Evolutionary conservation across 2,888 invertebrate genomes (phyloP).

Genomic region (Fragum whitleyi): DNA sequence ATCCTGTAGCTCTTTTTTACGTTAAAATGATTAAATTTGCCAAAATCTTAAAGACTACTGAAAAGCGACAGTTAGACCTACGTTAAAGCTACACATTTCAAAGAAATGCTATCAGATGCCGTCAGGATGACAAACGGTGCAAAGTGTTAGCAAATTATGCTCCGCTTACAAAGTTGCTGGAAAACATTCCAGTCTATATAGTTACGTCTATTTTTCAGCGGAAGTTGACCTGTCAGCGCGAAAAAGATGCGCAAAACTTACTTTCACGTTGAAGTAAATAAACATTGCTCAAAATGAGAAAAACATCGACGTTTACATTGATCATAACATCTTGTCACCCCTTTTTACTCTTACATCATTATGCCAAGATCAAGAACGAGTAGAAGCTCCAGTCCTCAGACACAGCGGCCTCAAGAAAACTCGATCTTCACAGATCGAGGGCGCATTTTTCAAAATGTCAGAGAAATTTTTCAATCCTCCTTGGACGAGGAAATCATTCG

Average conservation of each 20-base stretch:
- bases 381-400: slow-evolving; percentile 58
- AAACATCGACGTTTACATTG: slow-evolving; percentile 11
- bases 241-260: slow-evolving; percentile 47
- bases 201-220: no score
- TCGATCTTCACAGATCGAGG: slow-evolving; percentile 18
- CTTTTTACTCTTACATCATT: slow-evolving; percentile 18
- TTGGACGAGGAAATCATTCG: slow-evolving; percentile 53
- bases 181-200: background rate
- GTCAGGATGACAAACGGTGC: no score
- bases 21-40: no score
- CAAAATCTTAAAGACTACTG: no score
- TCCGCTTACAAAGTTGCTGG: no score
- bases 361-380: slow-evolving; percentile 63
- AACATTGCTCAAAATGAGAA: slow-evolving; percentile 46
- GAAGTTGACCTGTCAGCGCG: slow-evolving; percentile 29
- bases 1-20: no score
- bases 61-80: no score
- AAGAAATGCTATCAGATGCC: no score
- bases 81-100: no score
- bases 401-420: slow-evolving; percentile 28
- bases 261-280: slow-evolving; percentile 58
- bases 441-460: slow-evolving; percentile 56
- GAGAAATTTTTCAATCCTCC: slow-evolving; percentile 52
- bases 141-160: no score
- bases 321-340: background rate